These are phyloP conservation scores for Furcifer pardalis DNA, from an alignment of 2,797 vertebrate species.

Conservation along the genomic window DNA sequence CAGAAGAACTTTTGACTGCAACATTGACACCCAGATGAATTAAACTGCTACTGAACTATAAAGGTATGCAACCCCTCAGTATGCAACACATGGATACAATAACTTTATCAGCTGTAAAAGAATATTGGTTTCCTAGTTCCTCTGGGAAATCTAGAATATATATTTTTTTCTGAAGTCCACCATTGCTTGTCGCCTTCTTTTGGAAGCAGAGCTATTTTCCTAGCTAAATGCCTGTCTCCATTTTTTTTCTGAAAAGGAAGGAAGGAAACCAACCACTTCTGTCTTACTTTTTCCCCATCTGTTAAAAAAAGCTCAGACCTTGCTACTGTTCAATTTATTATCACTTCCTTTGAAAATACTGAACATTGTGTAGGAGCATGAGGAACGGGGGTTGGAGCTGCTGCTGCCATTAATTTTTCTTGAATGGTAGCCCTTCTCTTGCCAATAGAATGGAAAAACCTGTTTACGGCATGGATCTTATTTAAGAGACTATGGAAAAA, in stretches of 20 bases:
- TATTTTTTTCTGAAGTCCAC: constrained; percentile 1
- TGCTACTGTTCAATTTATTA: neutral
- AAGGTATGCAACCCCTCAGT: too few relatives aligned
- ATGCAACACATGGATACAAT: too few relatives aligned
- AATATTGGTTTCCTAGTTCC: too few relatives aligned
- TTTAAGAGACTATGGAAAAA: neutral
- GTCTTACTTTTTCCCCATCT: constrained; percentile 2
- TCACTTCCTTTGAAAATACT: constrained; percentile 12
- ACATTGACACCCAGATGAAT: too few relatives aligned
- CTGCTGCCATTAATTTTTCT: neutral
- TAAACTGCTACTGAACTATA: too few relatives aligned
- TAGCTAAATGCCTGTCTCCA: neutral
- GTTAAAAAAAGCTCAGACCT: neutral
- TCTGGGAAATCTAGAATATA: too few relatives aligned
- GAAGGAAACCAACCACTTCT: neutral
- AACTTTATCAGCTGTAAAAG: too few relatives aligned
- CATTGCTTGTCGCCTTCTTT: constrained; percentile 1
- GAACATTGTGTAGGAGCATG: neutral
- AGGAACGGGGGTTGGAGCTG: neutral
- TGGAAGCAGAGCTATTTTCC: constrained; percentile 1
- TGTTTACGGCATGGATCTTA: neutral
- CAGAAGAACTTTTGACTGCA: neutral
- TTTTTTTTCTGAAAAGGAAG: constrained; percentile 15
- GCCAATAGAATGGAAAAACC: neutral
- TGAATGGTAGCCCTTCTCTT: neutral